A percentile compares a stretch with the other conserved stretches of the same genome.
phyloP scores from a whole-genome alignment of 2,113 vertebrate genomes.

The Oryzias celebensis region DNA sequence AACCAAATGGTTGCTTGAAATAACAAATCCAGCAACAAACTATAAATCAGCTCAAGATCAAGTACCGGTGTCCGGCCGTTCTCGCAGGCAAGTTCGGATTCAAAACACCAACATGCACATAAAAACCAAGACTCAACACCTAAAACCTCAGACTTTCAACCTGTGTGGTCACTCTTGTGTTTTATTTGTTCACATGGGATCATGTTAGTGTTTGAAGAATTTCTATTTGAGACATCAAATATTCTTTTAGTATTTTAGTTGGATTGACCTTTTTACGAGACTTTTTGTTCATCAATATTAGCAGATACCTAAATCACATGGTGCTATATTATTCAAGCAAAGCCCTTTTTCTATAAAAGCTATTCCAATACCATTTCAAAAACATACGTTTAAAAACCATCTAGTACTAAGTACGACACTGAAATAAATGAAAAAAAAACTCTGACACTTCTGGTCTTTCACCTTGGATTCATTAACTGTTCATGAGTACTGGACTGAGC shows the following conservation, averaged over 20 bases:
- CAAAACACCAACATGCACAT: background rate
- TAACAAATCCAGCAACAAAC: constrained; percentile 35
- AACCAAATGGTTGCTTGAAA: constrained; percentile 37
- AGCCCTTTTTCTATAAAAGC: too few relatives aligned
- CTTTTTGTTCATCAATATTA: too few relatives aligned
- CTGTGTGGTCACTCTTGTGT: constrained; percentile 3
- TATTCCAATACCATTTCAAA: too few relatives aligned
- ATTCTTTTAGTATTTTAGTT: too few relatives aligned
- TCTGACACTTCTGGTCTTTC: constrained; percentile 23
- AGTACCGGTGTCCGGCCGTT: background rate
- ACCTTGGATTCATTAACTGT: constrained; percentile 11
- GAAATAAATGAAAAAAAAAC: background rate
- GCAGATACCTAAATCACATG: too few relatives aligned
- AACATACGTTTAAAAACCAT: too few relatives aligned
- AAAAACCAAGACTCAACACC: constrained; percentile 11
- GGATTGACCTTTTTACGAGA: too few relatives aligned
- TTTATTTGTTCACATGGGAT: constrained; percentile 1
- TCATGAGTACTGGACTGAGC: too few relatives aligned
- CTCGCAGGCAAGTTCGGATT: background rate
- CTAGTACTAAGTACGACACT: too few relatives aligned
- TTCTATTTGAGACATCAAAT: too few relatives aligned
- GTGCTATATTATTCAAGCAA: too few relatives aligned
- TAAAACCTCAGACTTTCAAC: background rate
- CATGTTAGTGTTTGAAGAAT: background rate
- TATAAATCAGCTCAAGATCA: constrained; percentile 26